Conservation (phyloP, 1,140 invertebrate species). For the Ooceraea biroi region DNA sequence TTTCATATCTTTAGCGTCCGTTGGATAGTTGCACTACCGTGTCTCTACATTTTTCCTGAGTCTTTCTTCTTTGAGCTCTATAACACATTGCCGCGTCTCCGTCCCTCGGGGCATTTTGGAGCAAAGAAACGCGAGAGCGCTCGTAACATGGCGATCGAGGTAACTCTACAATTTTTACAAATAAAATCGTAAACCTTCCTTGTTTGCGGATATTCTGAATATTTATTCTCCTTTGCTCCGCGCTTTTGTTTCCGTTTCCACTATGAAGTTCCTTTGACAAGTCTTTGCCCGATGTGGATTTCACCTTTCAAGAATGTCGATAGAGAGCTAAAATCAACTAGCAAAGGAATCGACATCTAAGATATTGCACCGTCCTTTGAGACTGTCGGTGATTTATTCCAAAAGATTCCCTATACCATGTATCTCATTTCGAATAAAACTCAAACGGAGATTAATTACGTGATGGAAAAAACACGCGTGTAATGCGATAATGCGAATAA, state of each 20-base stretch:
- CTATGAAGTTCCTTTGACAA: conserved; percentile 45
- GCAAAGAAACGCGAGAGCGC: conserved; percentile 57
- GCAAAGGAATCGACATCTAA: conserved; percentile 60
- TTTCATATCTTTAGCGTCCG: conserved; percentile 45
- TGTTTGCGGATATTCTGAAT: conserved; percentile 63
- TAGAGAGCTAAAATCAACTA: conserved; percentile 60
- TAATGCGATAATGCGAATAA: not conserved
- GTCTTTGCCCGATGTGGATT: conserved; percentile 56
- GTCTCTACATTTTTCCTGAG: conserved; percentile 35
- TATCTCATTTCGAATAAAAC: conserved; percentile 38
- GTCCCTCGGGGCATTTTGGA: conserved; percentile 45
- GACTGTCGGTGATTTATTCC: conserved; percentile 53
- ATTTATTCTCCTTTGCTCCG: conserved; percentile 61
- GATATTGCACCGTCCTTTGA: conserved; percentile 59
- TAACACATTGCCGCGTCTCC: conserved; percentile 50
- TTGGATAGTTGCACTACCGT: conserved; percentile 47
- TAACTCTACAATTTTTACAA: conserved; percentile 63
- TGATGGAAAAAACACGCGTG: not conserved
- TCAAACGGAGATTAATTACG: conserved; percentile 30
- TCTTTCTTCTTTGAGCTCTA: conserved; percentile 46
- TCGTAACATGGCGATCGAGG: conserved; percentile 59
- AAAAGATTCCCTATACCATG: not conserved
- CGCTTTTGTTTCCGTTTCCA: conserved; percentile 58
- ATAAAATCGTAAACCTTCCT: conserved; percentile 61
- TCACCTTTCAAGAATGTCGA: conserved; percentile 62